phyloP scores from a whole-genome alignment of 2,113 vertebrate genomes.

The Talpa occidentalis region DNA sequence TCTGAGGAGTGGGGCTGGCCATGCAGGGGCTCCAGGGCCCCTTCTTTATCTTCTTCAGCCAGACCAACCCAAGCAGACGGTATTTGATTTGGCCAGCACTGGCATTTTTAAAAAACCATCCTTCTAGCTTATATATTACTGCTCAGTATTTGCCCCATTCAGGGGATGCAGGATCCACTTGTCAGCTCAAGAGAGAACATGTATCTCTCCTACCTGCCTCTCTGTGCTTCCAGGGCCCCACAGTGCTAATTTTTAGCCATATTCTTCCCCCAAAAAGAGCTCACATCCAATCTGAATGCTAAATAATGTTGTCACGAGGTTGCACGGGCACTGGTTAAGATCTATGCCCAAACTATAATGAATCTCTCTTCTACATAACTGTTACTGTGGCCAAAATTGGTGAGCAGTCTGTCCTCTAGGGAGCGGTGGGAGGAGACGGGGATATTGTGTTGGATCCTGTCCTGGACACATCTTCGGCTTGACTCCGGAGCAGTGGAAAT shows the following conservation, averaged over 20 bases:
- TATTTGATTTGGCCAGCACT: constrained; percentile 53
- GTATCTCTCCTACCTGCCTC: not conserved
- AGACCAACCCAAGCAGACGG: constrained; percentile 15
- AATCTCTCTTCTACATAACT: constrained; percentile 80
- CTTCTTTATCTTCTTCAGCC: constrained; percentile 10
- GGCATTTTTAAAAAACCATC: not conserved
- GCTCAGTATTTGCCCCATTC: constrained; percentile 1
- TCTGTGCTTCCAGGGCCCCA: constrained; percentile 17
- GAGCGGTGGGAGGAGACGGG: constrained; percentile 78
- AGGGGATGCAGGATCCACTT: not conserved
- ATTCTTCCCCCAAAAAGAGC: constrained; percentile 67
- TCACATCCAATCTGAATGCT: constrained; percentile 79
- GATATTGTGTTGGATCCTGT: constrained; percentile 82
- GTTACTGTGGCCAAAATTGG: constrained; percentile 80
- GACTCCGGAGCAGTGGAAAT: constrained; percentile 81
- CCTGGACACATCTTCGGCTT: constrained; percentile 80
- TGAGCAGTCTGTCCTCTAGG: constrained; percentile 77
- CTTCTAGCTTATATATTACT: not conserved
- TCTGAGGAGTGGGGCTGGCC: no score
- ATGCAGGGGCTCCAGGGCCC: no score
- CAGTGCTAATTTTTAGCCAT: constrained; percentile 45
- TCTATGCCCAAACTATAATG: constrained; percentile 83
- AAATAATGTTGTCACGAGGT: constrained; percentile 83
- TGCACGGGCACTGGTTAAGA: constrained; percentile 78
- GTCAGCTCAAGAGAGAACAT: constrained; percentile 33